Base-by-base conservation (phyloP, 2,888 invertebrate genomes). In the Piscicola geometra region DNA sequence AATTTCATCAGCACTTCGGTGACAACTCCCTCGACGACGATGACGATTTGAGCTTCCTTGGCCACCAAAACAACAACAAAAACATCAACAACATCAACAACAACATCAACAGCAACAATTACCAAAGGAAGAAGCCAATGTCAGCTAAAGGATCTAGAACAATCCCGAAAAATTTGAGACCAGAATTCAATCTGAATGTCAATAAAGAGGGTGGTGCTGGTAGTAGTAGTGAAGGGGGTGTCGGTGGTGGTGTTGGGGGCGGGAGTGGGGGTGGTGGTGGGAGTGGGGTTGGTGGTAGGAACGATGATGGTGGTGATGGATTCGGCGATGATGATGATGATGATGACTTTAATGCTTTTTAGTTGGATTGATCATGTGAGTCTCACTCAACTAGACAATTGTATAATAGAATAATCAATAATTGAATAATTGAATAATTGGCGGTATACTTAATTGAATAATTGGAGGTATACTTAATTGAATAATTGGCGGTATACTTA, bases 281-380 rank as follows among this genome's bases (percentile, higher is more conserved):
- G 9, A n/a, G 60, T 56, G 60, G 60, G 9, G n/a, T 3, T 18
- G 25, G 25, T 18, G 25, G 25, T 56, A n/a, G n/a, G 5, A 25
- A 21, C n/a, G n/a, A 5, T 56, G 60, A 21, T 56, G 60, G 41
- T 41, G 41, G 41, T 56, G 60, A 21, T 3, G 60, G 60, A 56
- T 21, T 56, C n/a, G n/a, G n/a, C 25, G 9, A 18, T 56, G 60
- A 56, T 25, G 60, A 56, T 21, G 60, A 56, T 56, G 60, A 56
- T 56, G 60, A 56, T 56, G 60, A 56, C n/a, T 56, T 56, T n/a
- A 56, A 56, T 56, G 60, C 9, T 56, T 56, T 56, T 56, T 56
- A 21, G n/a, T n/a, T n/a, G n/a, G n/a, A n/a, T n/a, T n/a, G n/a
- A n/a, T n/a, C n/a, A n/a, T n/a, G n/a, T n/a, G n/a, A n/a, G n/a